Conservation (phyloP, 2,113 vertebrate genomes). For the Zingel zingel region DNA sequence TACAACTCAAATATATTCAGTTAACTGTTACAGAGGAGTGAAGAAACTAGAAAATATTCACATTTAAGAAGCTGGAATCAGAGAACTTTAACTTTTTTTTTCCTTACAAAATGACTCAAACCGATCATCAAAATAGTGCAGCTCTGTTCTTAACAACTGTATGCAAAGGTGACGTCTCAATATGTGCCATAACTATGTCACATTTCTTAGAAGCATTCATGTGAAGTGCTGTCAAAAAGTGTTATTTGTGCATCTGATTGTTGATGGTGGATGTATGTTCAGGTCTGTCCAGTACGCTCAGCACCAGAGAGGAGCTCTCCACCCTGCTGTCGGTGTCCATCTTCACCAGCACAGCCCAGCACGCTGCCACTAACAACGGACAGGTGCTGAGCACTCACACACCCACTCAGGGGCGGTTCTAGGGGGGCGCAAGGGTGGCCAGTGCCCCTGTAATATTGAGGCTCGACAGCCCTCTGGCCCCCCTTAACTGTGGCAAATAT, state of each 20-base stretch:
- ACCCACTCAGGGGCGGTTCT: neutral
- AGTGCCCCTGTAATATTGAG: no score
- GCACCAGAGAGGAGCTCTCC: slow-evolving; percentile 71
- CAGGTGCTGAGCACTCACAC: slow-evolving; percentile 58
- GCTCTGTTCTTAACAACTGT: neutral
- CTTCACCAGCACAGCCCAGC: slow-evolving; percentile 77
- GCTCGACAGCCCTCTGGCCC: no score
- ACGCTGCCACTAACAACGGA: slow-evolving; percentile 85
- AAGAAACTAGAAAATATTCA: no score
- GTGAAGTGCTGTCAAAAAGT: neutral
- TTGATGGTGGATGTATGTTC: neutral
- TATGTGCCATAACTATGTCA: neutral
- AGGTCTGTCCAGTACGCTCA: slow-evolving; percentile 74
- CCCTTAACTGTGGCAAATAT: no score
- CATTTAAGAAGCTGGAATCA: no score
- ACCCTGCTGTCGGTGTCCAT: slow-evolving; percentile 79
- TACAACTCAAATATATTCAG: no score
- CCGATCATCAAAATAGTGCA: no score
- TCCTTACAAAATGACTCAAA: no score
- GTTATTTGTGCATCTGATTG: neutral
- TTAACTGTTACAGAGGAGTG: no score
- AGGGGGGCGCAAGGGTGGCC: no score
- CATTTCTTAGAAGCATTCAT: neutral
- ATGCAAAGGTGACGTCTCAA: neutral
- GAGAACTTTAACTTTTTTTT: no score